Evolutionary conservation across 2,113 vertebrate genomes (phyloP).

Genomic region (Scomber scombrus): DNA sequence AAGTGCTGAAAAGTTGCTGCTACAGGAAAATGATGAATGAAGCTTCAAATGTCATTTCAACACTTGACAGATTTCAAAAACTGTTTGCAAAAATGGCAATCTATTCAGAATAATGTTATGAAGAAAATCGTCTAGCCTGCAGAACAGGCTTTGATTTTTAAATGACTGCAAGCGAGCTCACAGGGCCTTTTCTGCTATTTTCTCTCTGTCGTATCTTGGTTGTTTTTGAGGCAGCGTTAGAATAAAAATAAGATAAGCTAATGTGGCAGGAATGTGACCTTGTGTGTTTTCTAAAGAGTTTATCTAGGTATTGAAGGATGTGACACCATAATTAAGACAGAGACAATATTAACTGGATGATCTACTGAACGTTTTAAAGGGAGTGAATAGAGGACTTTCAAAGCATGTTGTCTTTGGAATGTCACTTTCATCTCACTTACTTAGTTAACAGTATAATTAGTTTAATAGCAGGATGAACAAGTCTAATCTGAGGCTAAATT

Average conservation of each 20-base stretch:
- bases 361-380: background rate
- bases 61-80: slow-evolving; percentile 46
- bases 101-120: slow-evolving; percentile 5
- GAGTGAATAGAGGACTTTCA: background rate
- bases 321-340: background rate
- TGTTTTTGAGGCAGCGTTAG: slow-evolving; percentile 19
- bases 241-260: slow-evolving; percentile 17
- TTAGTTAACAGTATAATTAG: background rate
- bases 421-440: background rate
- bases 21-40: slow-evolving; percentile 38
- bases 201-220: background rate
- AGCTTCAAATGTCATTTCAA: slow-evolving; percentile 42
- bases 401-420: background rate
- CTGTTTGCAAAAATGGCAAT: slow-evolving; percentile 32
- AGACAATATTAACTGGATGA: background rate
- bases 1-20: slow-evolving; percentile 46
- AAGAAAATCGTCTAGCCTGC: slow-evolving; percentile 20
- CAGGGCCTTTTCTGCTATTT: background rate
- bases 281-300: slow-evolving; percentile 14
- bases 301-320: background rate
- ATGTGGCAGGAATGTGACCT: slow-evolving; percentile 26
- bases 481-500: background rate
- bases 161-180: background rate
- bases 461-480: background rate
- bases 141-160: slow-evolving; percentile 24